Evolutionary conservation across 2,113 vertebrate genomes (phyloP).

Genomic region (Halcyon senegalensis): DNA sequence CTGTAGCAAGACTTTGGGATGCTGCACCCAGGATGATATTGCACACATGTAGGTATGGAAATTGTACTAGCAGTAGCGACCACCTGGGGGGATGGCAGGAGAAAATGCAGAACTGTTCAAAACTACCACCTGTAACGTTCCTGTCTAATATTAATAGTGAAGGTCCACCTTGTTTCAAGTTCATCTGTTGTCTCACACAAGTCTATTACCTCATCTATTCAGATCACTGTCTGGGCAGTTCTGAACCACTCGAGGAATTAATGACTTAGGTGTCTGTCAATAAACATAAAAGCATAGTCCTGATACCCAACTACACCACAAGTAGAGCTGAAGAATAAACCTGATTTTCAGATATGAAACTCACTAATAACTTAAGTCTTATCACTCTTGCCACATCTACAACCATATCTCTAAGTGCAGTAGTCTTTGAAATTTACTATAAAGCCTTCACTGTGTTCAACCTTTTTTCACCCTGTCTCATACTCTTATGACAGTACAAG

Average conservation of each 20-base stretch:
- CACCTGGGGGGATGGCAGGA: rapidly evolving
- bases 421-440: not conserved
- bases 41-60: not conserved
- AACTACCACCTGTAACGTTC: not conserved
- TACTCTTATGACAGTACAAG: not conserved
- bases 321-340: not conserved
- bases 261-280: not conserved
- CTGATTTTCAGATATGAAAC: not conserved
- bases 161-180: not conserved
- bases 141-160: not conserved
- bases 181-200: not conserved
- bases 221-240: not conserved
- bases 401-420: not conserved
- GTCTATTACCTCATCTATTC: not conserved
- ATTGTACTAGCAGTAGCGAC: not conserved
- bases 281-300: not conserved
- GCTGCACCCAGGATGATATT: not conserved
- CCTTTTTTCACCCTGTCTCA: not conserved
- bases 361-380: not conserved
- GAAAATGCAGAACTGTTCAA: not conserved
- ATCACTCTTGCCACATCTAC: not conserved
- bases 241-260: not conserved
- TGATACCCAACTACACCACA: not conserved
- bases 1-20: not conserved
- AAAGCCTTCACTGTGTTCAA: not conserved